Conservation (phyloP, 2,113 vertebrate species). For the Hymenochirus boettgeri region DNA sequence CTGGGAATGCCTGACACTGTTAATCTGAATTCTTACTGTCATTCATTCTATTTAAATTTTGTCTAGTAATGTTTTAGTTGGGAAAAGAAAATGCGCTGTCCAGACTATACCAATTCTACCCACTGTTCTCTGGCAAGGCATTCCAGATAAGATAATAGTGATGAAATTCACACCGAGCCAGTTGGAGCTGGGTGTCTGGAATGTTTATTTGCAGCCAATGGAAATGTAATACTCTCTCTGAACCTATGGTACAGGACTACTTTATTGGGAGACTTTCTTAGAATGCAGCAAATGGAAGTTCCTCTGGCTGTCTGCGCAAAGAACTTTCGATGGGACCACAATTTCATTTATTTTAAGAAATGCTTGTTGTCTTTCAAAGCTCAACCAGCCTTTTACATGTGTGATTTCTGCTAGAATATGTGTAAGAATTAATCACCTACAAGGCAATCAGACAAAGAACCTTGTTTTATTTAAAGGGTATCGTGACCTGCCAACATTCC, state of each 20-base stretch:
- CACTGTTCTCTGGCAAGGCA: not conserved
- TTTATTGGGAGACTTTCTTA: not conserved
- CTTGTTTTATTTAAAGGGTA: not conserved
- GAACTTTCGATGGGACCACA: not conserved
- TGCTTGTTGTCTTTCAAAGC: not conserved
- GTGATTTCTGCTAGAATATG: not conserved
- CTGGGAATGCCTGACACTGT: too few relatives aligned
- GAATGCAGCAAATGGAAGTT: not conserved
- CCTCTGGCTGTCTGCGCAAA: not conserved
- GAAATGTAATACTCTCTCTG: not conserved
- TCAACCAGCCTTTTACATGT: not conserved
- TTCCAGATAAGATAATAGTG: not conserved
- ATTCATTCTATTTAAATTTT: too few relatives aligned
- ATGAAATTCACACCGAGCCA: not conserved
- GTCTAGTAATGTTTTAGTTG: too few relatives aligned
- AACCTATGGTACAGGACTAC: not conserved
- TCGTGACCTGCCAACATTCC: not conserved
- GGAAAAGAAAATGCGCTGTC: too few relatives aligned
- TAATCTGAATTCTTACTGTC: too few relatives aligned
- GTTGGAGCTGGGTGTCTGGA: conserved; percentile 2
- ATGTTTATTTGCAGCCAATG: not conserved
- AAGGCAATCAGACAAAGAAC: not conserved
- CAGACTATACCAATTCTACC: not conserved
- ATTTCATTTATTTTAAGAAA: not conserved
- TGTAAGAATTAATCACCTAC: not conserved